phyloP scores from a whole-genome alignment of 1,140 invertebrate species.

The Conopomorpha cramerella region DNA sequence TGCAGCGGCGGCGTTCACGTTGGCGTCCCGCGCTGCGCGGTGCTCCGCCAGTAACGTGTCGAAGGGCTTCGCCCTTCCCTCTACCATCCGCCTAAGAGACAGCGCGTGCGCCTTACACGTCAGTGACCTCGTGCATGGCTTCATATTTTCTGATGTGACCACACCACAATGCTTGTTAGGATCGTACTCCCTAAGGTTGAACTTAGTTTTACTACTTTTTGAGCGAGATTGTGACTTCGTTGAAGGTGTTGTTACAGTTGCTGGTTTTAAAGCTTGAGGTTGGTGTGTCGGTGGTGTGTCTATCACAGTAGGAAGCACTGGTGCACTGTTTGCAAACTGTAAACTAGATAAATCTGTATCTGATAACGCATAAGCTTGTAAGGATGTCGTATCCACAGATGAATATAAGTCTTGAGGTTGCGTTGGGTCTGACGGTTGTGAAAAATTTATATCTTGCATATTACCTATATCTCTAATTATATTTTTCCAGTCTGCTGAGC shows the following conservation, averaged over 20 bases:
- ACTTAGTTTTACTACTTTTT: slow-evolving; percentile 63
- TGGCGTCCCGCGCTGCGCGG: slow-evolving; percentile 60
- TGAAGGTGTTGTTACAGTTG: slow-evolving; percentile 21
- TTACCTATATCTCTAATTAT: slow-evolving; percentile 51
- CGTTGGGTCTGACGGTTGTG: slow-evolving; percentile 24
- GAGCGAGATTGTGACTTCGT: slow-evolving; percentile 43
- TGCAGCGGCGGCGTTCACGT: slow-evolving; percentile 11
- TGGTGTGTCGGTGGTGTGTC: slow-evolving; percentile 25
- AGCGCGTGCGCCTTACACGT: slow-evolving; percentile 86
- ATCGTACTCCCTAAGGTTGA: slow-evolving; percentile 76
- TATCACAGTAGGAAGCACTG: slow-evolving; percentile 27
- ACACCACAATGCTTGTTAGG: slow-evolving; percentile 84
- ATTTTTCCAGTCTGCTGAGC: slow-evolving; percentile 50
- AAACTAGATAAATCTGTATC: slow-evolving; percentile 33
- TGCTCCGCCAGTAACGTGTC: slow-evolving; percentile 80
- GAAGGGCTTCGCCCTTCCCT: slow-evolving; percentile 75
- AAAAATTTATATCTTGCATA: slow-evolving; percentile 49
- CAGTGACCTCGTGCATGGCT: slow-evolving; percentile 79
- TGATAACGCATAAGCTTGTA: slow-evolving; percentile 28
- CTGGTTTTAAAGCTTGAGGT: slow-evolving; percentile 27
- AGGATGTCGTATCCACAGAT: slow-evolving; percentile 17
- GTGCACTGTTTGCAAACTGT: slow-evolving; percentile 34
- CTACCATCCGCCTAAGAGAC: slow-evolving; percentile 72
- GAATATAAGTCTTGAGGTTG: slow-evolving; percentile 34
- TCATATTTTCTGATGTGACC: slow-evolving; percentile 67